These are phyloP conservation scores for Pseudomyrmex dendroicus DNA, from an alignment of 1,140 invertebrate genomes.

Conservation along the genomic window DNA sequence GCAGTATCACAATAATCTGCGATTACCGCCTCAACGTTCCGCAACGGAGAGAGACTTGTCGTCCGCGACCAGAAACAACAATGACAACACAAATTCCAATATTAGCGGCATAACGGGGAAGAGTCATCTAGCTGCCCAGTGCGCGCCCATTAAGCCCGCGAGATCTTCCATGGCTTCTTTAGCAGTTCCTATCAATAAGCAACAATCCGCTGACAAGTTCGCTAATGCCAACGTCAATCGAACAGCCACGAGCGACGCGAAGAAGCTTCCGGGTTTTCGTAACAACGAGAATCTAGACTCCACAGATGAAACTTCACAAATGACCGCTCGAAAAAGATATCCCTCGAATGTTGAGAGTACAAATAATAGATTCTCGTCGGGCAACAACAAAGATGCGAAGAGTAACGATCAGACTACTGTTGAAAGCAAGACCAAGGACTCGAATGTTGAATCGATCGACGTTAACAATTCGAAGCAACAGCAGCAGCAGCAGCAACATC, in stretches of 20 bases:
- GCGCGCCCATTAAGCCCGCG: conserved; percentile 77
- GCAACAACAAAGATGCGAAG: not conserved
- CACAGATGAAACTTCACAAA: conserved; percentile 12
- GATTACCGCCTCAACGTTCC: conserved; percentile 30
- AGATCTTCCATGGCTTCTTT: conserved; percentile 74
- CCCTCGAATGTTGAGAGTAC: conserved; percentile 18
- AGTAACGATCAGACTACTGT: conserved; percentile 6
- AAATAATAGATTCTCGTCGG: conserved; percentile 35
- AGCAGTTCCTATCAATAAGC: conserved; percentile 78
- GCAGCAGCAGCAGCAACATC: conserved; percentile 49
- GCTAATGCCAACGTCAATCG: not conserved
- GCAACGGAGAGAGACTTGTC: not conserved
- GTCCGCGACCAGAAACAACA: not conserved
- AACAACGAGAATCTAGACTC: conserved; percentile 43
- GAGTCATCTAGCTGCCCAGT: conserved; percentile 79
- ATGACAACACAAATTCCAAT: conserved; percentile 9
- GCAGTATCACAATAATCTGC: conserved; percentile 69
- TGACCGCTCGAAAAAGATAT: conserved; percentile 50
- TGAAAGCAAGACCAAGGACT: conserved; percentile 38
- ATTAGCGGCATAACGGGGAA: conserved; percentile 61
- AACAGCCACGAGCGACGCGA: not conserved
- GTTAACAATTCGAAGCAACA: conserved; percentile 38
- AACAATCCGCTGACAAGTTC: conserved; percentile 57
- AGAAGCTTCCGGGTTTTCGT: conserved; percentile 12
- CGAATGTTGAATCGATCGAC: not conserved